Evolutionary conservation across 2,113 vertebrate species (phyloP).

Genomic region (Chaenogobius annularis): DNA sequence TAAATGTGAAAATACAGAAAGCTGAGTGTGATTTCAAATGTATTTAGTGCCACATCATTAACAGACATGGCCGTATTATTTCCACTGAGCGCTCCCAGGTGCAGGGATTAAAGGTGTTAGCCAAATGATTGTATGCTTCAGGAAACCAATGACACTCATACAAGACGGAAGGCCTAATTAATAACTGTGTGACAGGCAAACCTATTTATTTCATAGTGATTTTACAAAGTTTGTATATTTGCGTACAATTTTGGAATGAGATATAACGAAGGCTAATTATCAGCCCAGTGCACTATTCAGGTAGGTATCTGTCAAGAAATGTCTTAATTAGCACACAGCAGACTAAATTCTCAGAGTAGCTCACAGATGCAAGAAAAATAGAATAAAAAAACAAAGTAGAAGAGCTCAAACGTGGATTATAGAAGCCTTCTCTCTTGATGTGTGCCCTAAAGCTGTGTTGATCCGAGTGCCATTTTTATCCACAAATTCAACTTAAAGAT

Average conservation of each 20-base stretch:
- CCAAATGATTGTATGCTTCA: constrained; percentile 6
- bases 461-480: constrained; percentile 19
- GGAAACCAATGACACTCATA: constrained; percentile 12
- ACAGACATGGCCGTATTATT: constrained; percentile 20
- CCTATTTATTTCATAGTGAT: background rate
- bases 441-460: constrained; percentile 25
- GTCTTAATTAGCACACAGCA: constrained; percentile 33
- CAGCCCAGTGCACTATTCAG: constrained; percentile 20
- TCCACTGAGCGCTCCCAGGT: background rate
- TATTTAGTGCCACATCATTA: constrained; percentile 51
- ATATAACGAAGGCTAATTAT: constrained; percentile 41
- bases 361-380: constrained; percentile 14
- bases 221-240: background rate
- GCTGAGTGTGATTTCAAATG: background rate
- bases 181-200: background rate
- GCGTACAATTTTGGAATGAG: background rate
- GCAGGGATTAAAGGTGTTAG: constrained; percentile 32
- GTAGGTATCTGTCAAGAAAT: constrained; percentile 34
- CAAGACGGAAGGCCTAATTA: background rate
- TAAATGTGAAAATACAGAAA: background rate
- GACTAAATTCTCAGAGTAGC: constrained; percentile 23
- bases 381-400: background rate
- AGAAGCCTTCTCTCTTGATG: constrained; percentile 1
- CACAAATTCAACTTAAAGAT: constrained; percentile 15
- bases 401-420: constrained; percentile 16